Evolutionary conservation across 2,888 invertebrate species (phyloP).

Genomic region (Crepidodera aurea): DNA sequence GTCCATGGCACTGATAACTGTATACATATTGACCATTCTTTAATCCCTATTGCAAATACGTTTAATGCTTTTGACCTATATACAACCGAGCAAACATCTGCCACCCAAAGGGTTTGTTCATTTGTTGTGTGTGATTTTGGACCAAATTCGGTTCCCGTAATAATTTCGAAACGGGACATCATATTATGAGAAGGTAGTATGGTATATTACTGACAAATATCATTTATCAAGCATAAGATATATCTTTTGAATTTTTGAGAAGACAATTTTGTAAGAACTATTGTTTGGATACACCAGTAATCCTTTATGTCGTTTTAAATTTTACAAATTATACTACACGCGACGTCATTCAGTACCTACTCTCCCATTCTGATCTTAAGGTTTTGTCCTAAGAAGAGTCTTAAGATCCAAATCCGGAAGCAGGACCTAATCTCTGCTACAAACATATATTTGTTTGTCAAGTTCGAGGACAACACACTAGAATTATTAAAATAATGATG

Average conservation of each 20-base stretch:
- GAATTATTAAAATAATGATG: no score
- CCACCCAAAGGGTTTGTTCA: constrained; percentile 43
- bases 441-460: no score
- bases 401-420: no score
- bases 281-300: neutral
- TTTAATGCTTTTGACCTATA: constrained; percentile 54
- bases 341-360: no score
- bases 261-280: constrained; percentile 16
- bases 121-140: constrained; percentile 43
- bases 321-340: no score
- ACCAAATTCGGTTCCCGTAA: constrained; percentile 42
- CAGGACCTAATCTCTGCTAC: no score
- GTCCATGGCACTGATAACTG: constrained; percentile 57
- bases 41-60: constrained; percentile 56
- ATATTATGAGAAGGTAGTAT: constrained; percentile 30
- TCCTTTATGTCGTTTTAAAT: constrained; percentile 1
- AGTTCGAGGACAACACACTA: no score
- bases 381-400: no score
- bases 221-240: constrained; percentile 35
- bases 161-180: constrained; percentile 38
- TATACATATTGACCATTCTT: constrained; percentile 52
- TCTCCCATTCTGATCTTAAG: no score
- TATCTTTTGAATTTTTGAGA: neutral
- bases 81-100: constrained; percentile 48
- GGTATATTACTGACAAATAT: constrained; percentile 40